These are phyloP conservation scores for Luperina testacea DNA, from an alignment of 2,888 invertebrate species.

Conservation along the genomic window DNA sequence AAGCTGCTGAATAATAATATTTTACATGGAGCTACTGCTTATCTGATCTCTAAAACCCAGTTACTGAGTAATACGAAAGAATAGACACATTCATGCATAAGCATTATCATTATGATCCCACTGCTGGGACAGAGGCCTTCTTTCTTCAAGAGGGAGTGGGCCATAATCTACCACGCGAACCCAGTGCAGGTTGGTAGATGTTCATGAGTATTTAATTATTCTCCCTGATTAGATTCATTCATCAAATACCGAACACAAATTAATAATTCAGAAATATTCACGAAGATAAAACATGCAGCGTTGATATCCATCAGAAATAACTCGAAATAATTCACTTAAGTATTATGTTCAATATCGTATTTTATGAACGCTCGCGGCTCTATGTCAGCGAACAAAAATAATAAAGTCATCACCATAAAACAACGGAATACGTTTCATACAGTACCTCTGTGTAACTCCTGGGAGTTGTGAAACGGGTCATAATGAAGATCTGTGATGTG, in stretches of 20 bases:
- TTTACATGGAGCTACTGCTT: neutral
- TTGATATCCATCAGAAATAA: constrained; percentile 29
- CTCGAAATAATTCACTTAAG: constrained; percentile 45
- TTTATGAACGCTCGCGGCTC: constrained; percentile 40
- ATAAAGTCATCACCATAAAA: constrained; percentile 70
- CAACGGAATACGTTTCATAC: constrained; percentile 63
- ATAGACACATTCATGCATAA: too few relatives aligned
- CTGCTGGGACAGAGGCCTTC: too few relatives aligned
- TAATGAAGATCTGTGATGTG: constrained; percentile 98
- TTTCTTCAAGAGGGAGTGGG: too few relatives aligned
- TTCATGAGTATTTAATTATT: constrained; percentile 32
- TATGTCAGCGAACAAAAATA: constrained; percentile 50
- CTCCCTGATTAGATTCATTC: constrained; percentile 35
- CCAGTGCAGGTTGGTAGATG: neutral
- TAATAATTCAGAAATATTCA: constrained; percentile 27
- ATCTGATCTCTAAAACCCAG: neutral
- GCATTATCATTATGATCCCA: too few relatives aligned
- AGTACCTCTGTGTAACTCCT: constrained; percentile 87
- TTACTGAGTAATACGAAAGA: too few relatives aligned
- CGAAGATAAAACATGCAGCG: constrained; percentile 16
- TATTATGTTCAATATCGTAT: constrained; percentile 24
- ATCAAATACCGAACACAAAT: constrained; percentile 33
- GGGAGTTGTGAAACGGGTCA: constrained; percentile 92
- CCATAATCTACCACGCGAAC: too few relatives aligned
- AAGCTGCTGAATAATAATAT: neutral